Conservation (phyloP, 2,888 invertebrate genomes). For the Tenthredo livida region DNA sequence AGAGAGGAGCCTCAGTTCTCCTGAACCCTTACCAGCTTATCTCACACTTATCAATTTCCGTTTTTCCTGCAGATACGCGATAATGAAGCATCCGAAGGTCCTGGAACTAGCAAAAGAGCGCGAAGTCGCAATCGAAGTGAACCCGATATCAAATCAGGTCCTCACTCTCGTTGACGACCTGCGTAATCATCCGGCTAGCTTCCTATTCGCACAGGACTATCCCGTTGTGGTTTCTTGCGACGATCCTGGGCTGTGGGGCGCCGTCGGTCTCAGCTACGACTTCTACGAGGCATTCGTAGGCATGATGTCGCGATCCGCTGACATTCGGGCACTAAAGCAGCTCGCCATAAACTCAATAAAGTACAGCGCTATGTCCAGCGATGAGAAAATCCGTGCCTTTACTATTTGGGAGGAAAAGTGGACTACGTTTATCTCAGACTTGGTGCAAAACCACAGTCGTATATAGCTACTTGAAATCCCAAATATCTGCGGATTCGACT, state of each 20-base stretch:
- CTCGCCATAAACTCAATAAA: slow-evolving; percentile 87
- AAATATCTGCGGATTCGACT: background rate
- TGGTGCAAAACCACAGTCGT: slow-evolving; percentile 6
- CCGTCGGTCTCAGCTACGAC: slow-evolving; percentile 86
- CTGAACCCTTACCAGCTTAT: background rate
- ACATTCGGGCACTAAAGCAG: slow-evolving; percentile 86
- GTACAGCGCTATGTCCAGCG: slow-evolving; percentile 82
- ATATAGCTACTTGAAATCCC: background rate
- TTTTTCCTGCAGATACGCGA: slow-evolving; percentile 78
- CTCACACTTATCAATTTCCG: background rate
- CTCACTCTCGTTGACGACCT: slow-evolving; percentile 85
- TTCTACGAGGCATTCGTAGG: slow-evolving; percentile 90
- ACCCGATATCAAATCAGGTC: slow-evolving; percentile 89
- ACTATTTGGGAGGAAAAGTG: slow-evolving; percentile 81
- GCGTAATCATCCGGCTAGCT: slow-evolving; percentile 87
- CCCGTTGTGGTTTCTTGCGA: slow-evolving; percentile 90
- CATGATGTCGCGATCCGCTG: slow-evolving; percentile 84
- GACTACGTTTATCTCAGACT: slow-evolving; percentile 80
- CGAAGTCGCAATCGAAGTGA: slow-evolving; percentile 87
- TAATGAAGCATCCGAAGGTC: slow-evolving; percentile 86
- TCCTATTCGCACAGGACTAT: slow-evolving; percentile 83
- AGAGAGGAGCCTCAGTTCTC: background rate
- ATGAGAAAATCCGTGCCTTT: slow-evolving; percentile 79
- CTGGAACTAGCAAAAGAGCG: slow-evolving; percentile 80
- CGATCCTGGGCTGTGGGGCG: slow-evolving; percentile 89